A percentile compares a stretch with the other conserved stretches of the same genome.
These are phyloP conservation scores for Phyllostomus hastatus DNA, from an alignment of 2,113 vertebrate species.

Conservation along the genomic window DNA sequence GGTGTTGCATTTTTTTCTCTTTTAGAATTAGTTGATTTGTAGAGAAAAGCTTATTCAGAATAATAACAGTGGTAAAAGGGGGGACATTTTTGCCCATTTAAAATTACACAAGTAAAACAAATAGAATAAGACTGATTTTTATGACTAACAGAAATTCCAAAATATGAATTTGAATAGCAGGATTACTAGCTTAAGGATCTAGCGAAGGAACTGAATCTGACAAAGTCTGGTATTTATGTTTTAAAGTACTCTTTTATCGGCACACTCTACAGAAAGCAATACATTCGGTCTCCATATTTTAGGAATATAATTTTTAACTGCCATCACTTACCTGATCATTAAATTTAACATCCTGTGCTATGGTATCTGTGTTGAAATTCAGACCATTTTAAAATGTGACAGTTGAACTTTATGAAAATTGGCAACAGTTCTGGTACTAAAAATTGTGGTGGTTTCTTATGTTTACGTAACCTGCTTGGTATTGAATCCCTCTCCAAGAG, in stretches of 20 bases:
- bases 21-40: constrained; percentile 44
- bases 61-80: not conserved
- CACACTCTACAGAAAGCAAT: constrained; percentile 71
- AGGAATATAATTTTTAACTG: constrained; percentile 73
- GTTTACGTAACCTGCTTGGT: constrained; percentile 72
- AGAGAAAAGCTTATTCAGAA: not conserved
- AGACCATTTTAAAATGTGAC: constrained; percentile 64
- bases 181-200: constrained; percentile 18
- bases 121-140: constrained; percentile 25
- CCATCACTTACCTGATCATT: constrained; percentile 66
- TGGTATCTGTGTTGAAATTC: constrained; percentile 66
- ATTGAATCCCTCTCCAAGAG: constrained; percentile 62
- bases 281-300: constrained; percentile 48
- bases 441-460: constrained; percentile 51
- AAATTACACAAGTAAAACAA: not conserved
- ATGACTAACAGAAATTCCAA: constrained; percentile 32
- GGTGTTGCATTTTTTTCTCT: not conserved
- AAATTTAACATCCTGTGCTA: constrained; percentile 71
- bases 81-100: not conserved
- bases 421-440: constrained; percentile 73
- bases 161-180: constrained; percentile 37
- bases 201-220: constrained; percentile 13
- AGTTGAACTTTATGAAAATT: constrained; percentile 63
- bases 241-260: constrained; percentile 19
- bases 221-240: constrained; percentile 42